phyloP scores from a whole-genome alignment of 2,888 invertebrate species.

The Phaedon cochleariae region DNA sequence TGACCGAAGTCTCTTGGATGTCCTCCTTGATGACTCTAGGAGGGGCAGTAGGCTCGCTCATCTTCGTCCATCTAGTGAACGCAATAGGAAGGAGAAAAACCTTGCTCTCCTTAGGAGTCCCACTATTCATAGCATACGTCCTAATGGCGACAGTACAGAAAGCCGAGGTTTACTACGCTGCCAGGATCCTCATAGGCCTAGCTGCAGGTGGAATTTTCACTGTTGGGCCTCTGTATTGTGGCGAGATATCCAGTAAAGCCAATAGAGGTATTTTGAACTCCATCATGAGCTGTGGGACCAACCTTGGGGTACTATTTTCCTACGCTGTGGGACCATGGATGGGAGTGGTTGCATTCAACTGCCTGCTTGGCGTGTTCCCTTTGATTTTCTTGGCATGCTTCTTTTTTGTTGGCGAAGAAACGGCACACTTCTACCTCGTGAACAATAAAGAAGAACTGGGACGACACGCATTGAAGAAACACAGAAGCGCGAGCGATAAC shows the following conservation, averaged over 20 bases:
- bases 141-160: conserved; percentile 67
- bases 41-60: conserved; percentile 70
- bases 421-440: conserved; percentile 75
- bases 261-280: conserved; percentile 84
- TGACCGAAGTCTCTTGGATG: conserved; percentile 64
- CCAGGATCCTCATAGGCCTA: conserved; percentile 61
- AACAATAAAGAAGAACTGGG: conserved; percentile 72
- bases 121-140: conserved; percentile 75
- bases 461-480: conserved; percentile 65
- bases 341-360: conserved; percentile 70
- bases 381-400: conserved; percentile 69
- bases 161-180: conserved; percentile 66
- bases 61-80: conserved; percentile 72
- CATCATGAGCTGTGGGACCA: conserved; percentile 78
- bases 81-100: conserved; percentile 75
- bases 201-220: conserved; percentile 75
- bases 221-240: conserved; percentile 83
- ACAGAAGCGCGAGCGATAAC: conserved; percentile 1
- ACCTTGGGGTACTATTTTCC: conserved; percentile 71
- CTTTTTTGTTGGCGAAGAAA: conserved; percentile 77
- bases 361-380: conserved; percentile 65
- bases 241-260: conserved; percentile 83
- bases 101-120: conserved; percentile 70
- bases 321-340: conserved; percentile 79
- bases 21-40: conserved; percentile 64